Conservation (phyloP, 92 coral and sea anemone genomes). For the Siderastrea siderea region DNA sequence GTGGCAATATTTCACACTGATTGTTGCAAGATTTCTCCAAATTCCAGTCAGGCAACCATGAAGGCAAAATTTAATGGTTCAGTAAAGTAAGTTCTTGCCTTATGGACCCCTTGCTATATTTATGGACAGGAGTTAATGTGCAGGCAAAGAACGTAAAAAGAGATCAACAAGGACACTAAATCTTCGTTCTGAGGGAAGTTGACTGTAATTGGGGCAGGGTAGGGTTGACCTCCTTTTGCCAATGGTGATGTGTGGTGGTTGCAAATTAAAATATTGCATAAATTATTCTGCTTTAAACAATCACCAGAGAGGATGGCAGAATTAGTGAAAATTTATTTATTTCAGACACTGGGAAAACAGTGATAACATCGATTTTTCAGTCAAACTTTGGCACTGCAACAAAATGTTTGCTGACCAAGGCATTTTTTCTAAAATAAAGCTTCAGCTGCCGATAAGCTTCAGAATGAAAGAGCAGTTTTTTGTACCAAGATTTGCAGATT, state of each 20-base stretch:
- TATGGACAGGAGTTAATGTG: too few relatives aligned
- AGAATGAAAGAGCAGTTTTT: background rate
- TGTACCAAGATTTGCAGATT: background rate
- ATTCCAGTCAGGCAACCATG: too few relatives aligned
- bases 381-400: background rate
- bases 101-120: too few relatives aligned
- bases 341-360: background rate
- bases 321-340: constrained; percentile 6
- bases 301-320: background rate
- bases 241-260: too few relatives aligned
- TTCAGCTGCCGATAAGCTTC: background rate
- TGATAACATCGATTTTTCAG: background rate
- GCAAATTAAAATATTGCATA: background rate
- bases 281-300: background rate
- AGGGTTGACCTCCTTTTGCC: too few relatives aligned
- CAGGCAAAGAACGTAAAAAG: too few relatives aligned
- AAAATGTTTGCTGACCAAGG: background rate
- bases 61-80: background rate
- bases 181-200: too few relatives aligned
- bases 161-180: too few relatives aligned
- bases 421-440: background rate
- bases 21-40: too few relatives aligned
- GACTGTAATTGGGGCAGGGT: too few relatives aligned
- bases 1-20: too few relatives aligned
- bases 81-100: background rate